Evolutionary conservation across 1,140 invertebrate species (phyloP).

Genomic region (Ruditapes philippinarum): DNA sequence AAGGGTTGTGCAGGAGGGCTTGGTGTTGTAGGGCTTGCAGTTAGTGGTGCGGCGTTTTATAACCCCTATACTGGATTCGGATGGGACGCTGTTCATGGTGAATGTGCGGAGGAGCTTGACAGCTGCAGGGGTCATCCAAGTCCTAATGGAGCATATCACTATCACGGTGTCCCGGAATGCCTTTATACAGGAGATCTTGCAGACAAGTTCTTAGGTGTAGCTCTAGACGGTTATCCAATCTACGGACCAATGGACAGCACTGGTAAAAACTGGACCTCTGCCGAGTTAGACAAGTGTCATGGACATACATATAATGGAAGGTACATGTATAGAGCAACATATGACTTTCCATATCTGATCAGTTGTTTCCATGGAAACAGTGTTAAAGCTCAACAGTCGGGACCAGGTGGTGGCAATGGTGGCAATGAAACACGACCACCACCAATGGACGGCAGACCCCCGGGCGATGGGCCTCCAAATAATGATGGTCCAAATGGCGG

Average conservation of each 20-base stretch:
- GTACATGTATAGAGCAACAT: constrained; percentile 45
- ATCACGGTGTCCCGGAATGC: constrained; percentile 23
- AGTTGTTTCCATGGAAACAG: constrained; percentile 50
- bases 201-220: constrained; percentile 45
- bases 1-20: constrained; percentile 16
- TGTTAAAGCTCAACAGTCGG: background rate
- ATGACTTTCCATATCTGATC: constrained; percentile 52
- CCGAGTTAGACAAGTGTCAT: constrained; percentile 47
- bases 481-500: background rate
- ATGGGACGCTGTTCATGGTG: constrained; percentile 33
- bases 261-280: constrained; percentile 6
- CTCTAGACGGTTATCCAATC: constrained; percentile 44
- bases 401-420: no score
- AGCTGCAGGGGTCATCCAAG: background rate
- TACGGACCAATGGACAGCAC: constrained; percentile 44
- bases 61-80: constrained; percentile 39
- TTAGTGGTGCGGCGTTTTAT: constrained; percentile 19
- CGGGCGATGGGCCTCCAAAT: background rate
- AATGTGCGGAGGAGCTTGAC: constrained; percentile 20
- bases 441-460: no score
- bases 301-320: constrained; percentile 24
- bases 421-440: no score
- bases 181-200: constrained; percentile 28
- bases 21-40: constrained; percentile 26
- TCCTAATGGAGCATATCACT: constrained; percentile 26